Evolutionary conservation across 2,797 vertebrate species (phyloP), one percentile per base, ranked within the genome.

Genomic region (Geotrypetes seraphini): DNA sequence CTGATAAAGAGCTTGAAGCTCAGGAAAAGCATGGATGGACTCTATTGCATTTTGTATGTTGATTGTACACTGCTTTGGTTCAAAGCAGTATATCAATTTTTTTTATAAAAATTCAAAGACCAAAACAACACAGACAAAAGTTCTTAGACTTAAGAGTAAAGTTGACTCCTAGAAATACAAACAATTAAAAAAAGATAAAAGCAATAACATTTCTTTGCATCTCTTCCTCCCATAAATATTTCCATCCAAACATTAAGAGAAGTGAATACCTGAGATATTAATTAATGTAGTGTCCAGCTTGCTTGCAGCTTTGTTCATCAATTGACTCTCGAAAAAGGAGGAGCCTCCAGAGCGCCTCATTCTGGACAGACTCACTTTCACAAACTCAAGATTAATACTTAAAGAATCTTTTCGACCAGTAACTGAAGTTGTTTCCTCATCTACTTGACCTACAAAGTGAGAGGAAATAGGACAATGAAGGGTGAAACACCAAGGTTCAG

Each of bases 211-310:
- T n/a, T n/a, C n/a, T n/a, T n/a, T n/a, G n/a, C n/a, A n/a, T n/a
- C n/a, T n/a, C n/a, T n/a, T n/a, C n/a, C n/a, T n/a, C 42, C 36
- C 35, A 42, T 5, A 31, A 27, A 27, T 10, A 34, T 28, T 28
- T 36, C 47, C 22, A 41, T 36, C 20, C 23, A 33, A 42, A 36
- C 32, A 29, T 26, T n/a, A n/a, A n/a, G n/a, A n/a, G 35, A 33
- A 35, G 23, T 4, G 43, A 13, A 40, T 79, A 99, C 96, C 96
- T 62, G 96, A 99, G 71, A 99, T 99, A 60, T 97, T 99, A 72
- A 99, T 98, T 60, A 97, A 73, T 0, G 96, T 99, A 33, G 96
- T 96, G 37, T 97, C 95, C 78, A 93, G 90, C 66, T 98, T 99
- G 57, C 86, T 86, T 8, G 88, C 39, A 33, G 73, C 40, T 74